Evolutionary conservation across 1,140 invertebrate species (phyloP).

Genomic region (Sminthurinus signatus): DNA sequence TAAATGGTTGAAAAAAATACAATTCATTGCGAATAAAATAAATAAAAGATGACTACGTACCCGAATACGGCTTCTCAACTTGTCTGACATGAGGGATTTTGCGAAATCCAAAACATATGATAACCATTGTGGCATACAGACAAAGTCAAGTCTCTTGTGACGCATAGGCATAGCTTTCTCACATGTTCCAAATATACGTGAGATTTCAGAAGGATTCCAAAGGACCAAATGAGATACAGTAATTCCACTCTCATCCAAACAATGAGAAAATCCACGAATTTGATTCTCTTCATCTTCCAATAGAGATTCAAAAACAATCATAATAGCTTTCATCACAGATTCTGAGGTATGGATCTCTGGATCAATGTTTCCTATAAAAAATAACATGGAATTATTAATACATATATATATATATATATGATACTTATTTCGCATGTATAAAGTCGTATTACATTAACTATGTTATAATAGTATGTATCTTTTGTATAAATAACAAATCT

Average conservation of each 20-base stretch:
- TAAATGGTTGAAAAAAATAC: too few species aligned
- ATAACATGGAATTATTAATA: constrained; percentile 7
- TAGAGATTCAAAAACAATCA: constrained; percentile 67
- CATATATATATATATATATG: too few species aligned
- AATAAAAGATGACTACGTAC: too few species aligned
- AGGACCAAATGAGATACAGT: constrained; percentile 43
- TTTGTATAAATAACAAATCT: too few species aligned
- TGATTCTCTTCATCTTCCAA: constrained; percentile 77
- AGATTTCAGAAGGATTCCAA: constrained; percentile 45
- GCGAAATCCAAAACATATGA: constrained; percentile 74
- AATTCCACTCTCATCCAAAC: constrained; percentile 47
- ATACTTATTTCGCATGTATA: too few species aligned
- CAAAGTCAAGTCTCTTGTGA: constrained; percentile 73
- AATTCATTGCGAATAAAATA: too few species aligned
- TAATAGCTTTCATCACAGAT: constrained; percentile 71
- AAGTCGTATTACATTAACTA: too few species aligned
- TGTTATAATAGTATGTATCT: too few species aligned
- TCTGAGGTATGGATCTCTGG: constrained; percentile 67
- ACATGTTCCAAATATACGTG: constrained; percentile 42
- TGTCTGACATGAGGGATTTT: constrained; percentile 70
- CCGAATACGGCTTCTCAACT: constrained; percentile 66
- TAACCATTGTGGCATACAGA: constrained; percentile 66
- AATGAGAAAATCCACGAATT: constrained; percentile 45
- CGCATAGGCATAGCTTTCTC: constrained; percentile 74
- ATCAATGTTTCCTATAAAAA: constrained; percentile 64